phyloP scores from a whole-genome alignment of 2,797 vertebrate genomes.

The Anabas testudineus region DNA sequence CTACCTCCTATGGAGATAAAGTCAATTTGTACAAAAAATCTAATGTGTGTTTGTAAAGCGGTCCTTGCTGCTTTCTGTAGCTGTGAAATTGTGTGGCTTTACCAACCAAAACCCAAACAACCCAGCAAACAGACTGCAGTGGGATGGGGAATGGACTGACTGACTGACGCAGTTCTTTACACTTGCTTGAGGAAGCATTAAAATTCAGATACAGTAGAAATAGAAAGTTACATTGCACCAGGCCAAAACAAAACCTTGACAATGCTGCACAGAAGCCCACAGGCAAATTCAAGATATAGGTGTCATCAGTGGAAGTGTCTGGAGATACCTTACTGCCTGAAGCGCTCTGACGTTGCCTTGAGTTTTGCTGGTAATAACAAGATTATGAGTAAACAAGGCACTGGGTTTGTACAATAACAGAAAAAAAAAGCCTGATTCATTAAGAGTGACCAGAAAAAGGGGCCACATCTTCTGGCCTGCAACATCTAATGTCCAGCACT shows the following conservation, averaged over 20 bases:
- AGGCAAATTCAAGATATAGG: conserved; percentile 31
- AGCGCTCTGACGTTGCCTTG: conserved; percentile 26
- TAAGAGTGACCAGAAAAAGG: neutral
- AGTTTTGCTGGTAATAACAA: conserved; percentile 15
- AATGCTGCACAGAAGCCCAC: conserved; percentile 25
- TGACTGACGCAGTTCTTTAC: conserved; percentile 5
- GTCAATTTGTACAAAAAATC: too few species aligned
- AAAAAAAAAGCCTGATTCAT: neutral
- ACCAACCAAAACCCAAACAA: neutral
- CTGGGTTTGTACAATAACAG: conserved; percentile 16
- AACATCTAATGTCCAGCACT: conserved; percentile 58
- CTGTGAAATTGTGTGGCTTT: neutral
- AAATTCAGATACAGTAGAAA: conserved; percentile 32
- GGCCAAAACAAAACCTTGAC: conserved; percentile 33
- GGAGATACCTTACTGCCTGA: conserved; percentile 37
- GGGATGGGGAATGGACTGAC: neutral
- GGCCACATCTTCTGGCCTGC: conserved; percentile 78
- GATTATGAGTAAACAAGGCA: conserved; percentile 26
- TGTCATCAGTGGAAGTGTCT: conserved; percentile 22
- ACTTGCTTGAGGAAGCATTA: conserved; percentile 20
- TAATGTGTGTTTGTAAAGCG: too few species aligned
- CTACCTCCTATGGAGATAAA: too few species aligned
- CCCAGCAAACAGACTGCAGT: neutral
- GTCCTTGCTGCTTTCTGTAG: too few species aligned
- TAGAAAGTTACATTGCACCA: conserved; percentile 11